Conservation (phyloP, 2,113 vertebrate species). For the Acanthisitta chloris region DNA sequence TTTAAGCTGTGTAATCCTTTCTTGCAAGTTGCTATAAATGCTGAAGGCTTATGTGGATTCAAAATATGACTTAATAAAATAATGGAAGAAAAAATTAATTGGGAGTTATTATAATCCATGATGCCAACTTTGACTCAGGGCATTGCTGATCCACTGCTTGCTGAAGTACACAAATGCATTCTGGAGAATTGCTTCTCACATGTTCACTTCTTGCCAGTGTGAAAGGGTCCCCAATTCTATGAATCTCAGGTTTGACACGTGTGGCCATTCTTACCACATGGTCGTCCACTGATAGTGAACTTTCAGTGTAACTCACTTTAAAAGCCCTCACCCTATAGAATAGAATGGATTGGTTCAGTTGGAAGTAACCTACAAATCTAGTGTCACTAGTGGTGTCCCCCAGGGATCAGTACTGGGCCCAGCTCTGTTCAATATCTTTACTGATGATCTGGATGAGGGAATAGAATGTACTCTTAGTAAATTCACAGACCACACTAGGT, state of each 20-base stretch:
- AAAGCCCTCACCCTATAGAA: neutral
- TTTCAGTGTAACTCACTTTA: neutral
- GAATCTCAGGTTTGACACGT: neutral
- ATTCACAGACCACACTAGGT: neutral
- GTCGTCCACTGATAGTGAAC: neutral
- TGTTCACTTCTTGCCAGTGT: neutral
- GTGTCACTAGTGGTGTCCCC: too few relatives aligned
- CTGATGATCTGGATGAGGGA: neutral
- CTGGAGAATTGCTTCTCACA: neutral
- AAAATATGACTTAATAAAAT: neutral
- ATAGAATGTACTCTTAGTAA: neutral
- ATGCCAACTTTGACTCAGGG: neutral
- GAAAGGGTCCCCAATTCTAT: neutral
- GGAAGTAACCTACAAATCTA: neutral
- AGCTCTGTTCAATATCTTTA: neutral
- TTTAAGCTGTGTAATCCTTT: neutral
- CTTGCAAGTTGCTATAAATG: neutral
- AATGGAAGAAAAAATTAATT: neutral
- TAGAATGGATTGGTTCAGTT: neutral
- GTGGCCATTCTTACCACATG: neutral
- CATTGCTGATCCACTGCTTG: neutral
- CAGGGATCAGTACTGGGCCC: neutral
- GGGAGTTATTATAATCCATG: neutral
- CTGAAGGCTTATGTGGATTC: neutral
- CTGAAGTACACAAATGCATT: neutral